Base-by-base conservation (phyloP, 2,797 vertebrate species). In the Euthynnus affinis region DNA sequence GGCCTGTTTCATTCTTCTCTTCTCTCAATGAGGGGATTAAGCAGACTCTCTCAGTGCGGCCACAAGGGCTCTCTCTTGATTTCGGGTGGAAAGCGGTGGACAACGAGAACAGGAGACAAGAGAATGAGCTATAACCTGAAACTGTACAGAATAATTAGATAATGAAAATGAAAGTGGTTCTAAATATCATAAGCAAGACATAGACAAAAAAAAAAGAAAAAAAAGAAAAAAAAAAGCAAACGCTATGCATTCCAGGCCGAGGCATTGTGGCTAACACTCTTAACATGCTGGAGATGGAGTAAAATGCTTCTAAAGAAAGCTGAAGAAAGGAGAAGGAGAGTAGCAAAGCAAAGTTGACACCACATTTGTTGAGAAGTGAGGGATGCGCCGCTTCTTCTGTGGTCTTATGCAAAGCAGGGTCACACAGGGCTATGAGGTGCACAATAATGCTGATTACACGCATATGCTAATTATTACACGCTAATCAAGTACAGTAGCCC, bases 381-480 rank as follows among this genome's bases (percentile, higher is more conserved):
- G 92, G 94, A 94, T 94, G 94, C 91, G 88, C 93, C 91, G 80
- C 92, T 91, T 93, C 88, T 91, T 92, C 94, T 88, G 89, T 90
- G 93, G 92, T 95, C 92, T 94, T 94, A 96, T 96, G 95, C 94
- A 96, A 96, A 96, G 87, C 88, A 94, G 94, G 96, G 96, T 96
- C 95, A 96, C 85, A 72, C 66, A 79, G 87, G 94, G 92, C 92
- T 94, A 93, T 82, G 92, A 91, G 92, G 86, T 89, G 92, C 95
- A 96, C 95, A 96, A 96, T 96, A 95, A 96, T 95, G 90, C 94
- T 96, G 95, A 96, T 96, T 96, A 96, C 95, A 96, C 94, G 94
- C 95, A 92, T 95, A 96, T 96, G 96, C 95, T 95, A 96, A 96
- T 96, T 95, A 96, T 95, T 92, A 95, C 93, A 95, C 93, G 91